Conservation (phyloP, 2,888 invertebrate genomes). For the Sphecodes monilicornis region DNA sequence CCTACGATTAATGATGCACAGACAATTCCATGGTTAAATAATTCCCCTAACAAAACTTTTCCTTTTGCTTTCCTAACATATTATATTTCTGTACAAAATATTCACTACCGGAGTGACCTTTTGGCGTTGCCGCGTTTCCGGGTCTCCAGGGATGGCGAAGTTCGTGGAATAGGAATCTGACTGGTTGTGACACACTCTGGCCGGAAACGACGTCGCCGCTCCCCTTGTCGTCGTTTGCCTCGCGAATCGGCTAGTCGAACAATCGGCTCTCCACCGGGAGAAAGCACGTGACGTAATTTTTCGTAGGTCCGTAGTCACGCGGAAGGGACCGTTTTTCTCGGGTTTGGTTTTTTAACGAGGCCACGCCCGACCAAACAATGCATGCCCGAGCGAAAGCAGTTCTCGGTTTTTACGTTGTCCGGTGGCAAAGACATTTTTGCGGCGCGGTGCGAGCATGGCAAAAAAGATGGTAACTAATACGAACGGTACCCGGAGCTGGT, state of each 20-base stretch:
- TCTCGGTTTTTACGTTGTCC: constrained; percentile 1
- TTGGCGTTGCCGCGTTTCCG: neutral
- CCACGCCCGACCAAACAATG: constrained; percentile 15
- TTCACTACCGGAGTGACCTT: neutral
- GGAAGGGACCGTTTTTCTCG: constrained; percentile 43
- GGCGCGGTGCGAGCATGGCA: constrained; percentile 3
- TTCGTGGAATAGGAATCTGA: neutral
- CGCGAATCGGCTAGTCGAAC: constrained; percentile 20
- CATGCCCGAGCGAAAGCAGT: constrained; percentile 9
- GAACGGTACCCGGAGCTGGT: constrained; percentile 58
- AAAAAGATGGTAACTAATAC: constrained; percentile 48
- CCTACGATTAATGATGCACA: too few relatives aligned
- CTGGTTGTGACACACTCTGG: constrained; percentile 31
- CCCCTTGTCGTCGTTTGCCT: constrained; percentile 5
- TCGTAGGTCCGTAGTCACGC: constrained; percentile 12
- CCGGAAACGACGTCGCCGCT: constrained; percentile 16
- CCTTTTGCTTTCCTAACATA: neutral
- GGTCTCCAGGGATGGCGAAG: neutral
- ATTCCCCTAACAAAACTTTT: neutral
- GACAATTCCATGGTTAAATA: neutral
- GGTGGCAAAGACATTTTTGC: constrained; percentile 33
- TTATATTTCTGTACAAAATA: neutral
- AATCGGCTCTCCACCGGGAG: constrained; percentile 16
- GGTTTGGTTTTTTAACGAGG: constrained; percentile 5
- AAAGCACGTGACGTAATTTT: constrained; percentile 38